Percentiles rank a stretch among this genome's conserved stretches.
Conservation (phyloP, 2,888 invertebrate species). For the Acrocyrtus sp. region DNA sequence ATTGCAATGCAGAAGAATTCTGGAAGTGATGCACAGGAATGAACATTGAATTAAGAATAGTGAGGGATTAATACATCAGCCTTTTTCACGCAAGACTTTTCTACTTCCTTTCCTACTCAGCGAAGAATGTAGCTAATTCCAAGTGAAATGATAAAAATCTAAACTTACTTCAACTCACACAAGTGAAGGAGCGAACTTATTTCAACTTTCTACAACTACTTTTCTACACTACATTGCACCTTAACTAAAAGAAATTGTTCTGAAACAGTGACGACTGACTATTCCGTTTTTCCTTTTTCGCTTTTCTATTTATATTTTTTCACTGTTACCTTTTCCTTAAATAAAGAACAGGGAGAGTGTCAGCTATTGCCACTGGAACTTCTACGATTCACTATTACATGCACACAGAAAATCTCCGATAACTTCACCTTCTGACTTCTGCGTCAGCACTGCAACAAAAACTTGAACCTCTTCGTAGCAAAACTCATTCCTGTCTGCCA, state of each 20-base stretch:
- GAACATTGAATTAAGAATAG: too few relatives aligned
- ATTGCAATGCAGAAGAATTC: neutral
- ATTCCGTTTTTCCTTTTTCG: conserved; percentile 1
- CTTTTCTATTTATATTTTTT: neutral
- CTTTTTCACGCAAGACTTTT: neutral
- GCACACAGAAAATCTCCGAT: conserved; percentile 8
- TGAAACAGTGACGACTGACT: conserved; percentile 1
- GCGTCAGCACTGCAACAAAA: conserved; percentile 41
- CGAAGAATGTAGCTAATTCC: conserved; percentile 15
- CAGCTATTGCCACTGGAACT: too few relatives aligned
- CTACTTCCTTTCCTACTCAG: neutral
- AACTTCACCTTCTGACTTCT: conserved; percentile 36
- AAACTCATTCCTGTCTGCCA: conserved; percentile 31
- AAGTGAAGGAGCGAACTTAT: neutral
- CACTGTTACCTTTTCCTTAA: neutral
- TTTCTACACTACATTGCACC: neutral
- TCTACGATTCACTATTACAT: too few relatives aligned
- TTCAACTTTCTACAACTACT: neutral
- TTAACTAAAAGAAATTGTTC: neutral
- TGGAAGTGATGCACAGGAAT: neutral
- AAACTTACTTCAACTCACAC: conserved; percentile 18
- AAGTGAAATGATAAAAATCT: conserved; percentile 9
- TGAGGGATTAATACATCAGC: neutral
- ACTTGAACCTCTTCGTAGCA: conserved; percentile 16
- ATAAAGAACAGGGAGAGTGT: too few relatives aligned